These are phyloP conservation scores for Platysternon megacephalum DNA, from an alignment of 2,113 vertebrate species.

Conservation along the genomic window DNA sequence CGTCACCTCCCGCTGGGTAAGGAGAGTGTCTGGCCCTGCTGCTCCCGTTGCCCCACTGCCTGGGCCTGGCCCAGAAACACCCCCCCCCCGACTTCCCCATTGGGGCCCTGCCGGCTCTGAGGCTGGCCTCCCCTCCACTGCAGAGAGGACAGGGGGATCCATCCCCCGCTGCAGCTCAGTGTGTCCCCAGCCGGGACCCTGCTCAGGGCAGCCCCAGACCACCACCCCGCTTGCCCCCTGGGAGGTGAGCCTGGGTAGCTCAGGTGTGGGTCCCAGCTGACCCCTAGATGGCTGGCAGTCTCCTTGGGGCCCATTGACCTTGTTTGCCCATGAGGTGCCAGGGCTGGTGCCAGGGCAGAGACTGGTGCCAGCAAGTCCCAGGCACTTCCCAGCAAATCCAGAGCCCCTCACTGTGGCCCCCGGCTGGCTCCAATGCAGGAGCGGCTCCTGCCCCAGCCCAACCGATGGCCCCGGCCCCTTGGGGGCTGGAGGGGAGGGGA, in stretches of 20 bases:
- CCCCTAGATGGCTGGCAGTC: not conserved
- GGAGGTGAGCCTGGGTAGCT: not conserved
- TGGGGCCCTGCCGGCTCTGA: not conserved
- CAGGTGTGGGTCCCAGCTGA: not conserved
- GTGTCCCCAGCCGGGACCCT: accelerated
- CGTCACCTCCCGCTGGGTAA: not conserved
- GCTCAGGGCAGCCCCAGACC: accelerated
- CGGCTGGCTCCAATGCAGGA: not conserved
- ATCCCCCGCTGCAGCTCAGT: not conserved
- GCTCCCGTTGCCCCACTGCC: not conserved
- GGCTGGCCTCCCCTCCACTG: accelerated
- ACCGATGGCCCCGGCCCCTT: accelerated
- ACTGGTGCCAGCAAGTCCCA: not conserved
- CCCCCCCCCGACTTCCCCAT: not conserved
- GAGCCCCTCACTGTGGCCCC: not conserved
- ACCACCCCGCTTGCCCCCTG: too few species aligned
- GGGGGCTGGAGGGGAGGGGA: too few species aligned
- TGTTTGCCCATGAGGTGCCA: not conserved
- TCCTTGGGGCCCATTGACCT: not conserved
- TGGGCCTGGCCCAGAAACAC: too few species aligned
- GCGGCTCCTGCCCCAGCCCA: not conserved
- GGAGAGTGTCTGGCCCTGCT: not conserved
- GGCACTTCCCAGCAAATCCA: not conserved
- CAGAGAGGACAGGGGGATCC: not conserved
- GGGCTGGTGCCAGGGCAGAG: not conserved